Conservation (phyloP, 2,797 vertebrate genomes). For the Takifugu rubripes region DNA sequence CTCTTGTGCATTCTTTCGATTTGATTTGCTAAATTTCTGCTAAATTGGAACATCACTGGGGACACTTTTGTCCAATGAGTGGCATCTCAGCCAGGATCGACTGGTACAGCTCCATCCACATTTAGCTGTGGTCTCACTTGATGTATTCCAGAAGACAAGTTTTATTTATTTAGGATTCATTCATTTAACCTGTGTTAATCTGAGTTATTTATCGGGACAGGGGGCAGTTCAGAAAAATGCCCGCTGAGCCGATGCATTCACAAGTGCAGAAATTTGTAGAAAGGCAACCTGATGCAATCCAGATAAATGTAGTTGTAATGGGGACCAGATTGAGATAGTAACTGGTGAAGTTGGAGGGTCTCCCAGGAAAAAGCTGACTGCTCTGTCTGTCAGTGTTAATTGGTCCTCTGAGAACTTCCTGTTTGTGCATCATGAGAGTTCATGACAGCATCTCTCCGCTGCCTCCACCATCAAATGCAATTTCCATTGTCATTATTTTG, state of each 20-base stretch:
- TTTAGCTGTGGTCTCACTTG: conserved; percentile 10
- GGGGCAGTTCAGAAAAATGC: conserved; percentile 54
- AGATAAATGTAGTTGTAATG: conserved; percentile 76
- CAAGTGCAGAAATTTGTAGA: conserved; percentile 62
- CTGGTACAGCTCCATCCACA: conserved; percentile 1
- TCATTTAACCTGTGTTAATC: conserved; percentile 18
- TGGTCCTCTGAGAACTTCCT: conserved; percentile 77
- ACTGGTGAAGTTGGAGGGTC: conserved; percentile 74
- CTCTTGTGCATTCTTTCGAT: no score
- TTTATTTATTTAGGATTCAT: background rate
- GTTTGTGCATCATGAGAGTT: conserved; percentile 72
- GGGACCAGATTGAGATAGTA: conserved; percentile 72
- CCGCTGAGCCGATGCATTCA: conserved; percentile 27
- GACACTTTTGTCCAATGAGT: conserved; percentile 17
- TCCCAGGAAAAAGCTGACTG: conserved; percentile 81
- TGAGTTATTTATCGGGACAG: conserved; percentile 41
- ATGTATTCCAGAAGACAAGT: conserved; percentile 11
- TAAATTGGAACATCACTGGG: conserved; percentile 47
- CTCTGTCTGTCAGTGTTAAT: conserved; percentile 76
- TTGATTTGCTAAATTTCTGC: conserved; percentile 63
- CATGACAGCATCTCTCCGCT: conserved; percentile 43
- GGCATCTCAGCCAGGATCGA: no score
- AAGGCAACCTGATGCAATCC: conserved; percentile 81
- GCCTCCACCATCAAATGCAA: conserved; percentile 26
- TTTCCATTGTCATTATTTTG: conserved; percentile 35